Evolutionary conservation across 2,888 invertebrate species (phyloP).

Genomic region (Gerris lacustris): DNA sequence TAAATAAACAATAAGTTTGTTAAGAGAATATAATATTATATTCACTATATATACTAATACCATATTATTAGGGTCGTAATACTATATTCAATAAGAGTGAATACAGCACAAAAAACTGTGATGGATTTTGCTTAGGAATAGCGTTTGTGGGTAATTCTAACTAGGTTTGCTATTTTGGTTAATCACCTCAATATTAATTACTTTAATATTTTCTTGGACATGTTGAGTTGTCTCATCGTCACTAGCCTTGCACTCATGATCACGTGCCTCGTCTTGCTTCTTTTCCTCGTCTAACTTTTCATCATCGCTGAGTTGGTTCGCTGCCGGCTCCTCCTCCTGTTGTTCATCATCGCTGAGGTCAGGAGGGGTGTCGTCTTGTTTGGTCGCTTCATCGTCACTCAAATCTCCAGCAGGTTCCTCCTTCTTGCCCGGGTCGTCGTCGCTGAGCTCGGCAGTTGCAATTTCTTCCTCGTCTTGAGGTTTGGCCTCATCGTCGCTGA

Average conservation of each 20-base stretch:
- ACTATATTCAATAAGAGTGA: too few species aligned
- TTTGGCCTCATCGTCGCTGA: constrained; percentile 13
- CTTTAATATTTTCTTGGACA: too few species aligned
- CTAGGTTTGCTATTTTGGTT: too few species aligned
- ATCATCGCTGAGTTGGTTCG: constrained; percentile 1
- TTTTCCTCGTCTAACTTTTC: constrained; percentile 12
- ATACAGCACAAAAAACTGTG: too few species aligned
- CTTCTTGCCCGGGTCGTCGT: not conserved
- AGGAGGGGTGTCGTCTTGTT: constrained; percentile 7
- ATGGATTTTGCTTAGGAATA: too few species aligned
- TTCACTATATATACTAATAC: too few species aligned
- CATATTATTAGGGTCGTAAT: too few species aligned
- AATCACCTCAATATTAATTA: too few species aligned
- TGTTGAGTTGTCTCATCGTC: constrained; percentile 9
- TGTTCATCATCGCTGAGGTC: not conserved
- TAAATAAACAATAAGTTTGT: too few species aligned
- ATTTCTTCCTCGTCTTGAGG: not conserved
- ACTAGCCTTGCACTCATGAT: constrained; percentile 35
- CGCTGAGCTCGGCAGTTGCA: not conserved
- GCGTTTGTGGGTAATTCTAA: too few species aligned
- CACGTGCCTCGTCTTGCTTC: constrained; percentile 24
- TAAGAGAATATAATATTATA: too few species aligned
- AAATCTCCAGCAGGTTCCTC: not conserved
- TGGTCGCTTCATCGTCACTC: not conserved
- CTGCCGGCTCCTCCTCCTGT: not conserved